Percentiles rank a stretch among this genome's conserved stretches.
Evolutionary conservation across 2,888 invertebrate species (phyloP).

Genomic region (Lagria hirta): DNA sequence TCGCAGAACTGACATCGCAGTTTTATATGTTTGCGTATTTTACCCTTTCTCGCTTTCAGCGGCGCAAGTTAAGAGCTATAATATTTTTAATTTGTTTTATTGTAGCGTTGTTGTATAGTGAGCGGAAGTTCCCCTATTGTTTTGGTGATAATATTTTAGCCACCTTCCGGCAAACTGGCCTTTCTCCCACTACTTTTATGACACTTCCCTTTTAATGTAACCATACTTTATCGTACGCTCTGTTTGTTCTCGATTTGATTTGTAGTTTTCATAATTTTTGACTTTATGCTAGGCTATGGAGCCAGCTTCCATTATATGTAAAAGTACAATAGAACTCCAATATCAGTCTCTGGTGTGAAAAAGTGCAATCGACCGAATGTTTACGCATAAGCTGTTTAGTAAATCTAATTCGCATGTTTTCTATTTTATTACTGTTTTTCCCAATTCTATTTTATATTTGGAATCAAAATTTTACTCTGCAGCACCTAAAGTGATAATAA

Average conservation of each 20-base stretch:
- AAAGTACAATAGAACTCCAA: constrained; percentile 21
- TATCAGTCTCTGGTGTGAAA: constrained; percentile 20
- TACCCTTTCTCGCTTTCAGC: constrained; percentile 39
- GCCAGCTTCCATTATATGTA: constrained; percentile 17
- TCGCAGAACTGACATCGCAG: constrained; percentile 40
- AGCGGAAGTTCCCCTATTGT: constrained; percentile 51
- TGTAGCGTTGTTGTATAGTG: constrained; percentile 47
- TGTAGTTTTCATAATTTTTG: constrained; percentile 46
- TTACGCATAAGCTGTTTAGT: too few relatives aligned
- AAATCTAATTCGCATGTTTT: too few relatives aligned
- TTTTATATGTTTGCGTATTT: constrained; percentile 43
- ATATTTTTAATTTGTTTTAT: constrained; percentile 52
- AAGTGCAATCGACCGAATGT: constrained; percentile 16
- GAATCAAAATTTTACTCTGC: too few relatives aligned
- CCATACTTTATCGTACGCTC: constrained; percentile 44
- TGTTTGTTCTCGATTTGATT: constrained; percentile 45
- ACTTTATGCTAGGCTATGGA: constrained; percentile 22
- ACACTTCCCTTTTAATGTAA: constrained; percentile 47
- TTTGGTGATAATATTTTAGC: constrained; percentile 52
- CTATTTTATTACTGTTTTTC: too few relatives aligned
- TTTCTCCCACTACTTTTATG: constrained; percentile 44
- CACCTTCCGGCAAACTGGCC: constrained; percentile 48
- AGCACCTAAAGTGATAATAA: too few relatives aligned
- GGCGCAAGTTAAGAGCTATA: constrained; percentile 38
- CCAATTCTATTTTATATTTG: too few relatives aligned